Conservation (phyloP, 2,888 invertebrate species). For the Proisotoma minuta region DNA sequence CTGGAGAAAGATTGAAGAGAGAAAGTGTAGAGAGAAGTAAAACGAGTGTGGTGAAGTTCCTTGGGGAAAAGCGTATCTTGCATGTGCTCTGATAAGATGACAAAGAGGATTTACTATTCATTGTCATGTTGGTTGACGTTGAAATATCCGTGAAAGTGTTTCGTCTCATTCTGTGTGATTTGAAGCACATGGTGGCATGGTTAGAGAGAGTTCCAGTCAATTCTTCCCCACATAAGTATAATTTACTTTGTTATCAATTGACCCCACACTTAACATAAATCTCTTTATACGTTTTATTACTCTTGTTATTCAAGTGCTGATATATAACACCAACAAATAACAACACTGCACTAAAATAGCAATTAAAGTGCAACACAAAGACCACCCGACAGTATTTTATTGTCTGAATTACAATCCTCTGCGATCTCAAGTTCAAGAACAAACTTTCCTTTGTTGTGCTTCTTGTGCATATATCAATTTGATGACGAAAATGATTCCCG, state of each 20-base stretch:
- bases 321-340: neutral
- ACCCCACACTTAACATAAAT: neutral
- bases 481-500: no score
- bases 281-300: neutral
- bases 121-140: neutral
- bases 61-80: neutral
- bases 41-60: neutral
- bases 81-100: neutral
- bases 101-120: slow-evolving; percentile 4
- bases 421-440: neutral
- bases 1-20: neutral
- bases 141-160: neutral
- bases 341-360: neutral
- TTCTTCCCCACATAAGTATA: neutral
- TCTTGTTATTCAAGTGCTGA: neutral
- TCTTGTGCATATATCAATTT: no score
- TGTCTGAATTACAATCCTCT: no score
- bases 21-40: neutral
- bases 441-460: no score
- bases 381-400: neutral
- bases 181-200: no score
- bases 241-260: neutral
- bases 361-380: neutral
- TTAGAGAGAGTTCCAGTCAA: no score
- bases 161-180: neutral